A percentile compares a stretch with the other conserved stretches of the same genome.
These are phyloP conservation scores for Varroa destructor DNA, from an alignment of 1,140 invertebrate genomes.

Conservation along the genomic window DNA sequence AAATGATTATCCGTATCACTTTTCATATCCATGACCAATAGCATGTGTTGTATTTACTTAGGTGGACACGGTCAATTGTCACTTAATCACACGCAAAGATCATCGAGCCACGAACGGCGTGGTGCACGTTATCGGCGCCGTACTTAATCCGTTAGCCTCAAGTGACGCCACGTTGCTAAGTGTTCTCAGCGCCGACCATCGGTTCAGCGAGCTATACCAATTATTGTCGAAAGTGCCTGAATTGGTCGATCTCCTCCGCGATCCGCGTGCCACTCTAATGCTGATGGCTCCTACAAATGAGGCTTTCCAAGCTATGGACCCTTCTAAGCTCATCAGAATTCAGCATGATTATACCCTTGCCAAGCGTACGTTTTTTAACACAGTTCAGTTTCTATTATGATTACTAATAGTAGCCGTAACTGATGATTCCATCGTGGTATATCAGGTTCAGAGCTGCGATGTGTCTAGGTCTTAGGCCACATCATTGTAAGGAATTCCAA, in stretches of 20 bases:
- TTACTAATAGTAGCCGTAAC: too few species aligned
- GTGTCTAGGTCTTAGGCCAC: too few species aligned
- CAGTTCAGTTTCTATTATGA: neutral
- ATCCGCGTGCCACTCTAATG: neutral
- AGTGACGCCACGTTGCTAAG: neutral
- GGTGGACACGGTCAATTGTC: slow-evolving; percentile 18
- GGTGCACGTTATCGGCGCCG: slow-evolving; percentile 9
- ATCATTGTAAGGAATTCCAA: too few species aligned
- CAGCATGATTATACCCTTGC: slow-evolving; percentile 1
- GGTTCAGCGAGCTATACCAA: neutral
- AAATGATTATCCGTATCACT: too few species aligned
- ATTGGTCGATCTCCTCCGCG: neutral
- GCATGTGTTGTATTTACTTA: neutral
- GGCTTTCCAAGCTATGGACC: neutral
- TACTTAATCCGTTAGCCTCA: neutral
- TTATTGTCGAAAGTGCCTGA: neutral
- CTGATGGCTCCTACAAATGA: slow-evolving; percentile 8
- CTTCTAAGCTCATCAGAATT: neutral
- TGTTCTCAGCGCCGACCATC: neutral
- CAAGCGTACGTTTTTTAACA: neutral
- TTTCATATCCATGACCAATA: too few species aligned
- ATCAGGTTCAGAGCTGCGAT: too few species aligned
- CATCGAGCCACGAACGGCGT: slow-evolving; percentile 12
- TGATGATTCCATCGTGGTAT: too few species aligned
- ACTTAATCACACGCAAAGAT: slow-evolving; percentile 1